Conservation (phyloP, 1,140 invertebrate genomes). For the Sesamia nonagrioides region DNA sequence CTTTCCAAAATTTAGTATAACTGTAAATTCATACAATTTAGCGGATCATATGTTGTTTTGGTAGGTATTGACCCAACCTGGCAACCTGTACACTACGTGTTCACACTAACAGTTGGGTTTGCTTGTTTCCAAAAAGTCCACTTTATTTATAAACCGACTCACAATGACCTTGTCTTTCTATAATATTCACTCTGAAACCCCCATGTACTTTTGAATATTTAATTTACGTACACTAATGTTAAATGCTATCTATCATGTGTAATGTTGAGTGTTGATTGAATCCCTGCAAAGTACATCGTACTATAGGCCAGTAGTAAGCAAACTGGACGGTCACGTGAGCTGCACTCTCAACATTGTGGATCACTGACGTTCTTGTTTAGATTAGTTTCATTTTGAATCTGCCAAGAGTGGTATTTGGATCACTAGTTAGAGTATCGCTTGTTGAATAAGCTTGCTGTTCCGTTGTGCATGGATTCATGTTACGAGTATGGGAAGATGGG, state of each 20-base stretch:
- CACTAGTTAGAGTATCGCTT: constrained; percentile 49
- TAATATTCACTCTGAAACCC: constrained; percentile 58
- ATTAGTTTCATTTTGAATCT: neutral
- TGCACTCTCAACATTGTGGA: constrained; percentile 11
- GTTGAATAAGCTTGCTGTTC: constrained; percentile 47
- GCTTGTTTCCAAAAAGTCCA: constrained; percentile 41
- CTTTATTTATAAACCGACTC: constrained; percentile 59
- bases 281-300: constrained; percentile 13
- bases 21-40: too few relatives aligned
- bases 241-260: constrained; percentile 8
- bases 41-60: too few relatives aligned
- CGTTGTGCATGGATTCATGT: constrained; percentile 56
- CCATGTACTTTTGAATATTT: constrained; percentile 59
- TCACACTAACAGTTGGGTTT: constrained; percentile 50
- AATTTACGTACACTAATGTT: constrained; percentile 59
- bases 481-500: neutral
- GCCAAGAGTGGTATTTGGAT: constrained; percentile 11
- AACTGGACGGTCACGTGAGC: neutral
- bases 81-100: neutral
- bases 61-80: too few relatives aligned
- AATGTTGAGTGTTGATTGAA: constrained; percentile 44
- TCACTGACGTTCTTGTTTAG: constrained; percentile 7
- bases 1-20: too few relatives aligned
- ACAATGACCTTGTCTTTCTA: constrained; percentile 55
- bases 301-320: constrained; percentile 25